Conservation (phyloP, 2,113 vertebrate genomes). For the Barbus barbus region DNA sequence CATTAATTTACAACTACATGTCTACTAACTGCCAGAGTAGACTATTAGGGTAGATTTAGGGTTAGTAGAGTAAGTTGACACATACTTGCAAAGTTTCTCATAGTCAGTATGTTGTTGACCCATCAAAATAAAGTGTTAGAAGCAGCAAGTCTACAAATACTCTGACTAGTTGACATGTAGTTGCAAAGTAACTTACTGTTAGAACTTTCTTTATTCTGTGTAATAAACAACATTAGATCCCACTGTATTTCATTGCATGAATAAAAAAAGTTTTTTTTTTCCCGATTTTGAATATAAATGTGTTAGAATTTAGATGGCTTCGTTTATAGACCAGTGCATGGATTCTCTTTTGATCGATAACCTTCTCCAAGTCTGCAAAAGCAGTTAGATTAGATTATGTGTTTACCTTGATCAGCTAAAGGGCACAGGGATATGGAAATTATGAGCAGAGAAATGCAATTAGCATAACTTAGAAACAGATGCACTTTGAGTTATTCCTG, state of each 20-base stretch:
- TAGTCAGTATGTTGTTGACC: too few species aligned
- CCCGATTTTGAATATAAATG: not conserved
- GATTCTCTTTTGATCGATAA: not conserved
- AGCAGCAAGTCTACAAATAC: too few species aligned
- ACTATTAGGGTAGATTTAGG: too few species aligned
- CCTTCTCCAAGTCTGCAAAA: not conserved
- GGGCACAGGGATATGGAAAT: conserved; percentile 8
- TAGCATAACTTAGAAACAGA: conserved; percentile 24
- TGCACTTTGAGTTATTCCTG: conserved; percentile 18
- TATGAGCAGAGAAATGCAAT: conserved; percentile 19
- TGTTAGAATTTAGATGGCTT: not conserved
- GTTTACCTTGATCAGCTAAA: not conserved
- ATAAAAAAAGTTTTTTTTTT: not conserved
- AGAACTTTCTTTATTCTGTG: not conserved
- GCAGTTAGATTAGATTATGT: conserved; percentile 18
- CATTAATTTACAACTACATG: too few species aligned
- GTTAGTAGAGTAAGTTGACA: too few species aligned
- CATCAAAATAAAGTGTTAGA: too few species aligned
- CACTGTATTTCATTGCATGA: not conserved
- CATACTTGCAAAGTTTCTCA: too few species aligned
- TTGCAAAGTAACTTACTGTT: too few species aligned
- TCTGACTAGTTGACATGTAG: too few species aligned
- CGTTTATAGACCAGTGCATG: not conserved
- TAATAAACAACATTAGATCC: not conserved
- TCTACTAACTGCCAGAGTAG: too few species aligned